Conservation (phyloP, 2,113 vertebrate genomes). For the Theristicus caerulescens region DNA sequence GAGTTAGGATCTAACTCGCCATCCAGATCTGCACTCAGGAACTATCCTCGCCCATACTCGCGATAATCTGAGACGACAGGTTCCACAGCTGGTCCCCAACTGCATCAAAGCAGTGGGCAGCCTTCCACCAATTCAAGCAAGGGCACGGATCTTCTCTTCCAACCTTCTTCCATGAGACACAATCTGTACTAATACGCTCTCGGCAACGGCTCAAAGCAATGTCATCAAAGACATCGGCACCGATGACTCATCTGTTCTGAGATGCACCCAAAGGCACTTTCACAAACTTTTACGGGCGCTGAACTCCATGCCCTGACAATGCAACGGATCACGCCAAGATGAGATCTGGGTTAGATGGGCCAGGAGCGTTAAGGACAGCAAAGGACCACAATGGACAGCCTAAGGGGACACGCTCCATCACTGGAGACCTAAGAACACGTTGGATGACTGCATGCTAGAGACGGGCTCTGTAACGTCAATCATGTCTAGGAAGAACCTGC, state of each 20-base stretch:
- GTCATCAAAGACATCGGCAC: not conserved
- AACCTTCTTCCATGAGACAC: not conserved
- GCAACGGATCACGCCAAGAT: not conserved
- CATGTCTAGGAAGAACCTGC: not conserved
- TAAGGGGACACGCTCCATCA: accelerated
- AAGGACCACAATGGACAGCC: not conserved
- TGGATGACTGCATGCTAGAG: not conserved
- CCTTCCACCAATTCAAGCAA: not conserved
- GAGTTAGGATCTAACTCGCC: not conserved
- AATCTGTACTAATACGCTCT: not conserved
- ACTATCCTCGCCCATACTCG: accelerated
- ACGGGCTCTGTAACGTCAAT: accelerated
- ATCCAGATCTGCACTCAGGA: not conserved
- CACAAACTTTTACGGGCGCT: not conserved
- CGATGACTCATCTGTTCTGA: not conserved
- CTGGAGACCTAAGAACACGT: not conserved
- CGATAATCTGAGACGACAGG: not conserved
- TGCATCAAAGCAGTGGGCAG: not conserved
- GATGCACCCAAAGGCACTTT: not conserved
- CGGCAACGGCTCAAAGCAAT: not conserved
- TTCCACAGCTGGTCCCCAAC: not conserved
- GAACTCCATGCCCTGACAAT: not conserved
- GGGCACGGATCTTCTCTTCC: not conserved
- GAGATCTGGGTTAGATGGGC: not conserved
- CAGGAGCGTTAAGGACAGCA: not conserved